Conservation (phyloP, 1,140 invertebrate species). For the Anastrepha obliqua region DNA sequence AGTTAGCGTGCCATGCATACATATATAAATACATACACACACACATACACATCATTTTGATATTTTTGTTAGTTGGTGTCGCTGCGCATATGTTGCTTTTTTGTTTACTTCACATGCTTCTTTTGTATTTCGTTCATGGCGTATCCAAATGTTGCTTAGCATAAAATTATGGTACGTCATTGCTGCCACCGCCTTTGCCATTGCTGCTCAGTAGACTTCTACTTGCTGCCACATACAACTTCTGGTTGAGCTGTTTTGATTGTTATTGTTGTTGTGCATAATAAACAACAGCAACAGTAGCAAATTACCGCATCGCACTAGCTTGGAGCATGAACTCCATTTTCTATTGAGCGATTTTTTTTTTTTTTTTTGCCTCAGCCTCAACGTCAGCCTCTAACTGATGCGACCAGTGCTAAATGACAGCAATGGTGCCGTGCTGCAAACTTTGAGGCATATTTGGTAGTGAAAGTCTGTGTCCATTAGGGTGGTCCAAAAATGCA, state of each 20-base stretch:
- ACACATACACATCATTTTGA: neutral
- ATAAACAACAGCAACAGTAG: neutral
- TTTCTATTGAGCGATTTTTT: neutral
- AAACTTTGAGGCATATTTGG: neutral
- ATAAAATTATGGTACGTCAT: neutral
- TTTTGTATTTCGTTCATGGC: neutral
- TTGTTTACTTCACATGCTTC: no score
- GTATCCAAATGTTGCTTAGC: slow-evolving; percentile 26
- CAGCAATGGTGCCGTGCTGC: neutral
- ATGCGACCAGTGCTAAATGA: neutral
- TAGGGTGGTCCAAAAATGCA: no score
- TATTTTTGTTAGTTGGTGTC: no score
- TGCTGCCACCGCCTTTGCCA: neutral
- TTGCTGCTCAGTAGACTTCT: neutral
- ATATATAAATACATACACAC: neutral
- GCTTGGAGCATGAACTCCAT: neutral
- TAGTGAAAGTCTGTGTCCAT: neutral
- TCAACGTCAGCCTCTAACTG: neutral
- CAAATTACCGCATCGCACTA: neutral
- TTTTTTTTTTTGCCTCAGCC: neutral
- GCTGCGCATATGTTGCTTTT: no score
- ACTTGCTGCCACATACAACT: neutral
- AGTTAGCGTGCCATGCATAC: neutral
- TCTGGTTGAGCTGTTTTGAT: neutral
- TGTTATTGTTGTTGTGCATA: neutral